Conservation (phyloP, 2,797 vertebrate species). For the Sciurus vulgaris region DNA sequence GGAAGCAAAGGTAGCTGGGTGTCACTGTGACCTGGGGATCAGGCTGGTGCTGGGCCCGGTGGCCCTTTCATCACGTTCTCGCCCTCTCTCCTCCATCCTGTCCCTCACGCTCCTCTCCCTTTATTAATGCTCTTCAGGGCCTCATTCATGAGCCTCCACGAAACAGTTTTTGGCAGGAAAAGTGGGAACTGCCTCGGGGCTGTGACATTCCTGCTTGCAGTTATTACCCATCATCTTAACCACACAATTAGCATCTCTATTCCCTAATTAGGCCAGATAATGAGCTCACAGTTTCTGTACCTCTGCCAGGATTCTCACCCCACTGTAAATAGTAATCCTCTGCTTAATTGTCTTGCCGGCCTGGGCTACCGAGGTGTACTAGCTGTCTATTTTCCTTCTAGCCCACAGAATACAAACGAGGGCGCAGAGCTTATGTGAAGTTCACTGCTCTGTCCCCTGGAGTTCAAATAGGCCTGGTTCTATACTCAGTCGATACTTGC, state of each 20-base stretch:
- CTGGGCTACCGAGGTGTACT: neutral
- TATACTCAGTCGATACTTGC: neutral
- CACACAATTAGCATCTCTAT: neutral
- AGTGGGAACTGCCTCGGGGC: neutral
- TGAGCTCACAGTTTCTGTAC: neutral
- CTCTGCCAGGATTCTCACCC: neutral
- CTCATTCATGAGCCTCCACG: neutral
- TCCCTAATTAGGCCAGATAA: neutral
- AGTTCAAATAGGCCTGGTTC: too few relatives aligned
- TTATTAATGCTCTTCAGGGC: neutral
- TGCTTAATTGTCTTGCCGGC: neutral
- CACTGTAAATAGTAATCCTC: neutral
- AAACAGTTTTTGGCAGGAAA: neutral
- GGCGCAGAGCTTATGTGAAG: neutral
- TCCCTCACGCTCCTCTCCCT: neutral
- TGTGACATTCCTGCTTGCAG: neutral
- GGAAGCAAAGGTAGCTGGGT: accelerated
- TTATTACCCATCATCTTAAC: neutral
- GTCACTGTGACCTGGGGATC: neutral
- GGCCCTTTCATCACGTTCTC: neutral
- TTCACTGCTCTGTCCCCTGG: neutral
- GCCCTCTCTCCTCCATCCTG: neutral
- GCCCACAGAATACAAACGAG: neutral
- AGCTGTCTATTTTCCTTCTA: neutral
- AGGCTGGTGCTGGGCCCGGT: neutral